Evolutionary conservation across 2,888 invertebrate genomes (phyloP).

Genomic region (Dione juno): DNA sequence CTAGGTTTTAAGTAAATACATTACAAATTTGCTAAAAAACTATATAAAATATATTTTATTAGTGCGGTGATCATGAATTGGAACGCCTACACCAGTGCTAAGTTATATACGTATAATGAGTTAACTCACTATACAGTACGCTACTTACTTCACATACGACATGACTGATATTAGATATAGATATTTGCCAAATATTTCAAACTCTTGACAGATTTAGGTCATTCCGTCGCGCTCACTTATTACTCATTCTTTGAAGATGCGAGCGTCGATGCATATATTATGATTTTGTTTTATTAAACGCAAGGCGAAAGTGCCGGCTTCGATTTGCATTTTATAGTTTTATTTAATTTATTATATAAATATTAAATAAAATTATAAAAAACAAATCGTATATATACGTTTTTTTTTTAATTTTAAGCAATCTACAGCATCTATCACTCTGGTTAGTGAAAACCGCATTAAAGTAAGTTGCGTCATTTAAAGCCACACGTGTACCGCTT

Average conservation of each 20-base stretch:
- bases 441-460: no score
- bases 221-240: conserved; percentile 8
- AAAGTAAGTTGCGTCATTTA: no score
- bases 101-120: no score
- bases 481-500: no score
- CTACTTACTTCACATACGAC: not conserved
- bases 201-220: conserved; percentile 9
- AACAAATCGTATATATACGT: no score
- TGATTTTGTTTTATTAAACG: not conserved
- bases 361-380: no score
- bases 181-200: conserved; percentile 22
- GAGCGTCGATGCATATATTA: conserved; percentile 9
- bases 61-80: not conserved
- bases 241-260: conserved; percentile 23
- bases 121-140: not conserved
- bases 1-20: no score
- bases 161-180: not conserved
- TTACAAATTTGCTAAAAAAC: no score
- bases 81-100: not conserved
- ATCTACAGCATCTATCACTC: no score
- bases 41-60: no score
- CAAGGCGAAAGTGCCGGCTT: conserved; percentile 5
- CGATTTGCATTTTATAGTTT: conserved; percentile 7
- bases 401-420: no score
- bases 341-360: no score